These are phyloP conservation scores for Alca torda DNA, from an alignment of 2,797 vertebrate species.

Conservation along the genomic window DNA sequence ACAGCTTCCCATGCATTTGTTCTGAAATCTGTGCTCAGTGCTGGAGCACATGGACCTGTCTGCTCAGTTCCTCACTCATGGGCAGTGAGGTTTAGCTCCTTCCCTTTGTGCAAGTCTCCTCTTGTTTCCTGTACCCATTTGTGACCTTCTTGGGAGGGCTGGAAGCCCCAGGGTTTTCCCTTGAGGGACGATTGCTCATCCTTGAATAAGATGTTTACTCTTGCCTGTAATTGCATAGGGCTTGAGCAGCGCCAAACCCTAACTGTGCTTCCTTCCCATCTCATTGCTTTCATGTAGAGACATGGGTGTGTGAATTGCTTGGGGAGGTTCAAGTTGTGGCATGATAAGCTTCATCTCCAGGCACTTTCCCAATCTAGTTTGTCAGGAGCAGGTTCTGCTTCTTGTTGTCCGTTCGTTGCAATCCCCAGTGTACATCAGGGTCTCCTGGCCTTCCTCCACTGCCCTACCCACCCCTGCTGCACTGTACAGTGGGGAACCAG, in stretches of 20 bases:
- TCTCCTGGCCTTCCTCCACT: neutral
- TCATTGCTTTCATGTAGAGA: slow-evolving; percentile 60
- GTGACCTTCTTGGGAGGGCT: slow-evolving; percentile 62
- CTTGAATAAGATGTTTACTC: slow-evolving; percentile 67
- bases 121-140: slow-evolving; percentile 60
- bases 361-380: slow-evolving; percentile 53
- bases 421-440: neutral
- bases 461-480: neutral
- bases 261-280: slow-evolving; percentile 59
- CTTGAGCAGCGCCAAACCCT: slow-evolving; percentile 43
- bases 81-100: slow-evolving; percentile 41
- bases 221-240: slow-evolving; percentile 53
- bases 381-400: slow-evolving; percentile 34
- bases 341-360: slow-evolving; percentile 51
- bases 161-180: slow-evolving; percentile 52
- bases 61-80: neutral
- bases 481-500: neutral
- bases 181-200: slow-evolving; percentile 55
- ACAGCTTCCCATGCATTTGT: neutral
- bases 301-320: slow-evolving; percentile 61
- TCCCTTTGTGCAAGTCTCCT: slow-evolving; percentile 43
- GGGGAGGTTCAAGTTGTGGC: slow-evolving; percentile 50
- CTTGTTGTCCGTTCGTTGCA: neutral
- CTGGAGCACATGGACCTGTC: neutral
- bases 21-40: neutral